phyloP scores from a whole-genome alignment of 2,888 invertebrate species.

The Ornithoptera priamus region DNA sequence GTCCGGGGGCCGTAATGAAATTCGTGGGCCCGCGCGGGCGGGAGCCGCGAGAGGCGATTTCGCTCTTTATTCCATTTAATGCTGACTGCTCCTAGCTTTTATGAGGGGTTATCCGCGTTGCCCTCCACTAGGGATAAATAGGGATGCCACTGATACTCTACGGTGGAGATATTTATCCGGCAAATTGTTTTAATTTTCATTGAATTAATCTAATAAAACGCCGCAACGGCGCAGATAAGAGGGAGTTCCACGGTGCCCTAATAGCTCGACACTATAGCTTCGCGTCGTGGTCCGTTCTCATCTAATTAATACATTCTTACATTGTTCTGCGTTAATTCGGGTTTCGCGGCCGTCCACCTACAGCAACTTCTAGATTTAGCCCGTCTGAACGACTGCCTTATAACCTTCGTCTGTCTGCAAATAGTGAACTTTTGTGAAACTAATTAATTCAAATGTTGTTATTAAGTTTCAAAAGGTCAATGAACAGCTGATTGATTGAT shows the following conservation, averaged over 20 bases:
- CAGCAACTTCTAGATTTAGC: no score
- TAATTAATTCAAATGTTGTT: no score
- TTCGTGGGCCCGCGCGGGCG: conserved; percentile 63
- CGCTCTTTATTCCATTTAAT: conserved; percentile 80
- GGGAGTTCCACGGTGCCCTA: conserved; percentile 61
- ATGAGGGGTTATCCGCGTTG: conserved; percentile 79
- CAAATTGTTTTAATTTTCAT: conserved; percentile 81
- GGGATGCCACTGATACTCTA: conserved; percentile 76
- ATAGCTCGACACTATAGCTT: conserved; percentile 59
- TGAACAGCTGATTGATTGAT: no score
- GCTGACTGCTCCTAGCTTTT: conserved; percentile 80
- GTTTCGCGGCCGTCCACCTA: no score
- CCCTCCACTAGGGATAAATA: conserved; percentile 76
- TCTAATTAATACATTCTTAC: no score
- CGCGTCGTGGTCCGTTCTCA: conserved; percentile 22
- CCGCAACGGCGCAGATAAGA: conserved; percentile 74
- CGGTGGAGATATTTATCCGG: conserved; percentile 79
- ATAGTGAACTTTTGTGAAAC: no score
- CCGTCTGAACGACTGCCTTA: no score
- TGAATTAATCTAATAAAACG: conserved; percentile 78
- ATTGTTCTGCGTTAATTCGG: no score
- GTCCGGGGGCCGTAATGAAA: conserved; percentile 73
- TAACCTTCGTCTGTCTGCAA: no score
- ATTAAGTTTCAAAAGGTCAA: no score
- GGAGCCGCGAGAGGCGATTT: conserved; percentile 70